Conservation (phyloP, 2,113 vertebrate species). For the Callaeas wilsoni region DNA sequence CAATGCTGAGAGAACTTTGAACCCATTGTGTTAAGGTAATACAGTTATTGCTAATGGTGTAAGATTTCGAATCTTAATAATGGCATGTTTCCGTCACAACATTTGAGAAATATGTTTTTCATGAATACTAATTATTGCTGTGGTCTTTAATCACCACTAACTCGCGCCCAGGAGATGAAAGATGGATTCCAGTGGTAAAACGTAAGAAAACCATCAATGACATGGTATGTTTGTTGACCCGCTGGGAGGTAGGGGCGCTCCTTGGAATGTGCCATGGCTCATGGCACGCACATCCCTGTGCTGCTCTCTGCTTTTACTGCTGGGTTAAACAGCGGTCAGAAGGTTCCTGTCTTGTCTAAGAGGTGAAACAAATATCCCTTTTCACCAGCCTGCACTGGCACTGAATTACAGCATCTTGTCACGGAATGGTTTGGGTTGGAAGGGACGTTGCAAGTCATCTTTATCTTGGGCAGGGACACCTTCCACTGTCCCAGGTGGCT, state of each 20-base stretch:
- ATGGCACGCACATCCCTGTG: neutral
- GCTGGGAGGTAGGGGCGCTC: neutral
- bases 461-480: neutral
- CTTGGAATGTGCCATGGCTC: neutral
- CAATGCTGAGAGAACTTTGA: neutral
- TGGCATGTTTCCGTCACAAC: neutral
- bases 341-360: rapidly evolving
- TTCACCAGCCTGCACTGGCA: neutral
- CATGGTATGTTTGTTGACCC: rapidly evolving
- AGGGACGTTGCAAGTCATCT: neutral
- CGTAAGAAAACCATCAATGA: neutral
- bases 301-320: neutral
- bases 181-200: neutral
- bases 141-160: neutral
- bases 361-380: neutral
- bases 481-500: rapidly evolving
- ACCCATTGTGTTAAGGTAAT: neutral
- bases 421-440: neutral
- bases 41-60: neutral
- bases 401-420: neutral
- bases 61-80: neutral
- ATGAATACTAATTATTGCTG: neutral
- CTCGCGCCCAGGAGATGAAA: neutral
- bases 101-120: neutral
- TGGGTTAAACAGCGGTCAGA: neutral